Evolutionary conservation across 2,888 invertebrate species (phyloP), one percentile per base, ranked within the genome.

Genomic region (Xylocampa areola): DNA sequence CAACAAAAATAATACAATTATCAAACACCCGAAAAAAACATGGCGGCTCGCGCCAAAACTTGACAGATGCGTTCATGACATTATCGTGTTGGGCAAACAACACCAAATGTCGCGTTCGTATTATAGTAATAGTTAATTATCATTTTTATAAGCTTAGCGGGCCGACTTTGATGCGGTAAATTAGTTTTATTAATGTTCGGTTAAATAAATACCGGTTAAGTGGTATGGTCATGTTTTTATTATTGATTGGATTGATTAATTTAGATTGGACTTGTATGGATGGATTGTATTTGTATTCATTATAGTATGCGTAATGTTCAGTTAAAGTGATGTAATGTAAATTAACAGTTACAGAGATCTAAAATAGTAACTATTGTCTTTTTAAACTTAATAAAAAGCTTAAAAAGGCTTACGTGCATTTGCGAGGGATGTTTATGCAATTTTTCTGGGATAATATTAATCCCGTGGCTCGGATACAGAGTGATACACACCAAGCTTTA

Each of bases 11-110:
- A 69, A 72, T 67, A 62, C 71, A 57, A 61, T 64, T 66, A 60
- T 4, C 68, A 66, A 73, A 68, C 49, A 57, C 17, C 43, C 41
- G 25, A 52, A 63, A 76, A 69, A 73, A 73, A 59, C 52, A 72
- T 69, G 74, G 72, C 41, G 47, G 39, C 55, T 74, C 66, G 55
- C 76, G 70, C 73, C 73, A 71, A 73, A 74, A 53, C 57, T 82
- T 87, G 87, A 89, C 88, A 89, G 89, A 87, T 89, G 88, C 77
- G 88, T 80, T 76, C 78, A 72, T 77, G 81, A 80, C 81, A 77
- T 81, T 88, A 91, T 91, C 91, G 86, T 79, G 77, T 85, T 85
- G 84, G 80, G 82, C 89, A 92, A 92, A 93, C 90, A 93, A 54
- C 68, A 61, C 89, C 93, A 93, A 92, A 92, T 92, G 92, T 91